These are phyloP conservation scores for Torymus tubicola DNA, from an alignment of 2,888 invertebrate species.

Conservation along the genomic window DNA sequence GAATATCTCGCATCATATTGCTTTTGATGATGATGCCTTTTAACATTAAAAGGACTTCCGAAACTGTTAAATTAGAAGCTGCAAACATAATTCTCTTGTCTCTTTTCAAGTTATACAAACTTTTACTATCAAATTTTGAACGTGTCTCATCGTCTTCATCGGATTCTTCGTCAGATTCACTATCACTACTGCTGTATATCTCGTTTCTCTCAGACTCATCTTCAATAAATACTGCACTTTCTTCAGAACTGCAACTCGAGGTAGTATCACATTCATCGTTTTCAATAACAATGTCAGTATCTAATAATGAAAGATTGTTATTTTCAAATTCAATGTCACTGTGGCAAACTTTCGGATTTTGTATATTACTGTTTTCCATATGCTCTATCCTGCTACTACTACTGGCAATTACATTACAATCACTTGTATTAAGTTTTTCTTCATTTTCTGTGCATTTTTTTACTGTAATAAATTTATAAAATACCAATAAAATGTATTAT, in stretches of 20 bases:
- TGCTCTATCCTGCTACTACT: background rate
- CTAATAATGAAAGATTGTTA: background rate
- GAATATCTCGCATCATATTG: slow-evolving; percentile 12
- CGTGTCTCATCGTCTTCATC: background rate
- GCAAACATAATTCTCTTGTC: slow-evolving; percentile 1
- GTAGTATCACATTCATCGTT: background rate
- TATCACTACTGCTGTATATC: background rate
- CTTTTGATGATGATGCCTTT: slow-evolving; percentile 5
- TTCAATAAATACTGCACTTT: background rate
- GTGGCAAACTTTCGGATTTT: background rate
- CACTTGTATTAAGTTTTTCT: background rate
- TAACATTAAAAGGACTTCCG: slow-evolving; percentile 16
- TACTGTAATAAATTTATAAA: background rate
- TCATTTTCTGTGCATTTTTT: background rate
- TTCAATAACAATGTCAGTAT: background rate
- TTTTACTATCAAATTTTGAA: background rate
- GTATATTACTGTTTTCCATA: background rate
- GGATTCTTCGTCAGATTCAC: slow-evolving; percentile 20
- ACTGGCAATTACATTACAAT: background rate
- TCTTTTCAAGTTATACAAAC: background rate
- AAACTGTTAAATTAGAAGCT: slow-evolving; percentile 6
- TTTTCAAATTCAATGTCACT: background rate
- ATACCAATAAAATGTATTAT: too few species aligned
- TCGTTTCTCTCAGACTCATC: background rate
- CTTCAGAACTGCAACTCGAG: slow-evolving; percentile 2